These are phyloP conservation scores for Nasonia giraulti DNA, from an alignment of 1,140 invertebrate genomes.

Conservation along the genomic window DNA sequence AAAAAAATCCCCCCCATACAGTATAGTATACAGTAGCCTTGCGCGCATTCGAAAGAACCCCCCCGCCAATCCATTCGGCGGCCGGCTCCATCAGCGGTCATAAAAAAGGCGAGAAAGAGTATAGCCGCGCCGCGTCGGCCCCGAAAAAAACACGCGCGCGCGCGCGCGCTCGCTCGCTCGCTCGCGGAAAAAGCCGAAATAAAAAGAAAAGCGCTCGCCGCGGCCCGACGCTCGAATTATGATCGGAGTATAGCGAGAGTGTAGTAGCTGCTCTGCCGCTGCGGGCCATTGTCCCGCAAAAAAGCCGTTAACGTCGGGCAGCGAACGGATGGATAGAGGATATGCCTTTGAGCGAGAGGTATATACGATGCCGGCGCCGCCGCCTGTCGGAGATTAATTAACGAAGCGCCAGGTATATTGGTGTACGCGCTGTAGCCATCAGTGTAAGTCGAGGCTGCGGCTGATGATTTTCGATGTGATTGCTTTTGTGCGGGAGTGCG, in stretches of 20 bases:
- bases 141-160: constrained; percentile 4
- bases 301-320: constrained; percentile 47
- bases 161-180: too few relatives aligned
- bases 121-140: not conserved
- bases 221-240: constrained; percentile 4
- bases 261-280: constrained; percentile 20
- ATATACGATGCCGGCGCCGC: constrained; percentile 54
- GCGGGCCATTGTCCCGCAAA: constrained; percentile 52
- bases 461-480: too few relatives aligned
- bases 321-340: constrained; percentile 68
- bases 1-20: not conserved
- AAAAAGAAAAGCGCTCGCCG: not conserved
- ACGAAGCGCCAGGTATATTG: constrained; percentile 65
- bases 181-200: not conserved
- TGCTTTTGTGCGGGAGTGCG: too few relatives aligned
- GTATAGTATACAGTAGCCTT: not conserved
- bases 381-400: constrained; percentile 67
- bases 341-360: constrained; percentile 66
- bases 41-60: not conserved
- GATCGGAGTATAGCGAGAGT: not conserved
- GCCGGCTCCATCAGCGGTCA: not conserved
- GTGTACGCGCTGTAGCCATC: too few relatives aligned
- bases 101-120: constrained; percentile 4
- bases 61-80: not conserved
- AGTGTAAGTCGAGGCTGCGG: too few relatives aligned